Evolutionary conservation across 2,113 vertebrate genomes (phyloP).

Genomic region (Chiloscyllium plagiosum): DNA sequence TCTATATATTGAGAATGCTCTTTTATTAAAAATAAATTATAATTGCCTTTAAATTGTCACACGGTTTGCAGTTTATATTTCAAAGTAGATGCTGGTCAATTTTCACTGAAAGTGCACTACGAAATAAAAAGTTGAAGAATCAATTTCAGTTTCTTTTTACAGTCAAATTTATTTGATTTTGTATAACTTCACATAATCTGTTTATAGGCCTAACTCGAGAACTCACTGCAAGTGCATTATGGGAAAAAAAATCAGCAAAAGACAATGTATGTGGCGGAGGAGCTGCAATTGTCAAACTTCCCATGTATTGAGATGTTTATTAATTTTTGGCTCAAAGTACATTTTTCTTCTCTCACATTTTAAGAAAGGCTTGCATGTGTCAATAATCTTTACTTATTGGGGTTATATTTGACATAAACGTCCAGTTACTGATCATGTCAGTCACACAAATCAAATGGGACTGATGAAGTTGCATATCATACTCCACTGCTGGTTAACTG

Average conservation of each 20-base stretch:
- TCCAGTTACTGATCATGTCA: neutral
- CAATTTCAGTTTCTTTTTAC: neutral
- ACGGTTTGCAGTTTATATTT: neutral
- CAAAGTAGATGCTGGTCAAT: neutral
- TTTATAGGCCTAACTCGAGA: neutral
- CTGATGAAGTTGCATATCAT: neutral
- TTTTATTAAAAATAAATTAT: neutral
- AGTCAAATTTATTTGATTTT: neutral
- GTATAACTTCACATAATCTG: neutral
- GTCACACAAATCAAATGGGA: neutral
- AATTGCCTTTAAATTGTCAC: neutral
- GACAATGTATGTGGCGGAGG: neutral
- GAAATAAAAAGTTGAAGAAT: neutral
- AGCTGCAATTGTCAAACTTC: neutral
- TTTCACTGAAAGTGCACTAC: neutral
- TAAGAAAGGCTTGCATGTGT: neutral
- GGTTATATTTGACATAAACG: neutral
- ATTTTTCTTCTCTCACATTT: neutral
- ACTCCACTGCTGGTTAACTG: neutral
- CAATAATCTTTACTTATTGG: neutral
- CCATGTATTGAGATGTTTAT: neutral
- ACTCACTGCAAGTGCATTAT: neutral
- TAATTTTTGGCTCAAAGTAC: neutral
- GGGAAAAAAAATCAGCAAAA: neutral
- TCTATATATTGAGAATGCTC: neutral